Conservation (phyloP, 2,113 vertebrate species). For the Plestiodon gilberti region DNA sequence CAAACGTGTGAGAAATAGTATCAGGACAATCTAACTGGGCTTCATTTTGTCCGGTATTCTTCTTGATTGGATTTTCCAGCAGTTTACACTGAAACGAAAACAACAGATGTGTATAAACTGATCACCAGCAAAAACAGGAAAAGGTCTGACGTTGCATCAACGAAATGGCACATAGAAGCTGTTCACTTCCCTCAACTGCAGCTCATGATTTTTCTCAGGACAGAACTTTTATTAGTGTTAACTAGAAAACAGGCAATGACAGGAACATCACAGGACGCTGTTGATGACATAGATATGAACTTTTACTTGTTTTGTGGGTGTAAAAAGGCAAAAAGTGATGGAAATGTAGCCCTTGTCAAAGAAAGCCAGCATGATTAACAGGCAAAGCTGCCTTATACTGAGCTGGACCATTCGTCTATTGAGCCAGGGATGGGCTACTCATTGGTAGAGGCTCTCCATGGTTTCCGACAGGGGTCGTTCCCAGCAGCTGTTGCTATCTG, state of each 20-base stretch:
- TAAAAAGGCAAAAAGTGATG: not conserved
- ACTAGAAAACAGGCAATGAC: not conserved
- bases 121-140: constrained; percentile 12
- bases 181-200: not conserved
- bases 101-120: not conserved
- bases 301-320: not conserved
- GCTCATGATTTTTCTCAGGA: not conserved
- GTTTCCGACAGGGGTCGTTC: too few relatives aligned
- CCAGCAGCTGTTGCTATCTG: too few relatives aligned
- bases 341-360: not conserved
- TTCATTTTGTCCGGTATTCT: not conserved
- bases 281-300: not conserved
- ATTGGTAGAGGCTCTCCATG: too few relatives aligned
- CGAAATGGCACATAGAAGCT: too few relatives aligned
- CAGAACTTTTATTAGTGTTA: not conserved
- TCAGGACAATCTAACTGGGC: not conserved
- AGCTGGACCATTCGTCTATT: too few relatives aligned
- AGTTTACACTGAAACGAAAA: constrained; percentile 21
- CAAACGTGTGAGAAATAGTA: not conserved
- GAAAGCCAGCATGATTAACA: not conserved
- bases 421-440: too few relatives aligned
- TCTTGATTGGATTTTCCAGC: not conserved
- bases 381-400: too few relatives aligned
- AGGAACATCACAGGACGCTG: not conserved
- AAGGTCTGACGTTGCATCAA: not conserved